Percentiles rank a stretch among this genome's conserved stretches.
Evolutionary conservation across 64 coral and sea anemone species (phyloP).

Genomic region (Porites australiensis): DNA sequence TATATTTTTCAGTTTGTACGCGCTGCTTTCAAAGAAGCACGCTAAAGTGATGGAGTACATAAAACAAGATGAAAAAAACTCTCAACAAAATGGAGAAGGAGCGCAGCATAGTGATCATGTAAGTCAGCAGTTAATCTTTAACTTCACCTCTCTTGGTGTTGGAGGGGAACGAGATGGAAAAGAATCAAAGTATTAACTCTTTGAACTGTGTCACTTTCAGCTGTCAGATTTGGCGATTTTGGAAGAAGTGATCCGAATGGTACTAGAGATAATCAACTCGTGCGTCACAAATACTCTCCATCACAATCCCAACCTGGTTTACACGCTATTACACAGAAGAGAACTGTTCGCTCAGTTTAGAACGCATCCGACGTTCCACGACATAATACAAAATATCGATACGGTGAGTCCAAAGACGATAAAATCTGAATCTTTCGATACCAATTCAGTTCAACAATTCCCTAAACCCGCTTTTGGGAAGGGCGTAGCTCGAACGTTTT

Average conservation of each 20-base stretch:
- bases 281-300: constrained; percentile 98
- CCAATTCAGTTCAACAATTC: not conserved
- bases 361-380: constrained; percentile 93
- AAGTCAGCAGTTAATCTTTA: not conserved
- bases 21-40: constrained; percentile 93
- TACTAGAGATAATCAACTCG: constrained; percentile 97
- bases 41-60: constrained; percentile 87
- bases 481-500: too few species aligned
- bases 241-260: constrained; percentile 99
- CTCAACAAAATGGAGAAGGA: constrained; percentile 12
- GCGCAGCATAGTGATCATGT: constrained; percentile 47
- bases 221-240: constrained; percentile 94
- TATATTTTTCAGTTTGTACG: constrained; percentile 76
- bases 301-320: constrained; percentile 98
- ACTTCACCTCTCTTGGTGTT: too few species aligned
- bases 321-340: constrained; percentile 90
- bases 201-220: constrained; percentile 28
- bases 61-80: constrained; percentile 60
- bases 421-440: too few species aligned
- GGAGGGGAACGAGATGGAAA: too few species aligned
- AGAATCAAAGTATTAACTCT: not conserved
- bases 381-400: constrained; percentile 99
- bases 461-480: too few species aligned
- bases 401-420: constrained; percentile 72
- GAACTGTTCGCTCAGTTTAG: constrained; percentile 99